Evolutionary conservation across 2,797 vertebrate genomes (phyloP).

Genomic region (Buphagus erythrorhynchus): DNA sequence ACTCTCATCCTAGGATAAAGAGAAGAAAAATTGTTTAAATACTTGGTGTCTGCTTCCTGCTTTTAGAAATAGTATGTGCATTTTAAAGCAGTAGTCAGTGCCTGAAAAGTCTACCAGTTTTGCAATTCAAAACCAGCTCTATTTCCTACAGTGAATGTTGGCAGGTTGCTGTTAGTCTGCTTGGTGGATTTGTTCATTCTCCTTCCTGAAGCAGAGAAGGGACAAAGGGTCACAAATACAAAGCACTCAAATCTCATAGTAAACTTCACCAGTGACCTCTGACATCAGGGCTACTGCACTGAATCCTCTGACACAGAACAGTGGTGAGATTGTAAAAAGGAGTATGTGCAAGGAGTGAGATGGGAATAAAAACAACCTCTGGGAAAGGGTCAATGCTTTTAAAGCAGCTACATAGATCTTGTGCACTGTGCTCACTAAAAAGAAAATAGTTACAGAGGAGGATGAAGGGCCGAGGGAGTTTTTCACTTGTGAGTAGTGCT

Average conservation of each 20-base stretch:
- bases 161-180: neutral
- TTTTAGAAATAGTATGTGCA: neutral
- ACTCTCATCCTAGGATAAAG: conserved; percentile 47
- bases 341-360: neutral
- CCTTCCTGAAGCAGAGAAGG: neutral
- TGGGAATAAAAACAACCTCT: neutral
- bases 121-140: conserved; percentile 24
- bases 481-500: neutral
- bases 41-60: neutral
- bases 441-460: neutral
- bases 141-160: neutral
- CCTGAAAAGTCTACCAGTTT: conserved; percentile 21
- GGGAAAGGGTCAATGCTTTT: neutral
- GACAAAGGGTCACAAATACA: neutral
- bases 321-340: neutral
- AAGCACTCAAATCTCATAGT: neutral
- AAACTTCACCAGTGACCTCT: neutral
- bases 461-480: neutral
- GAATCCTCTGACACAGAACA: neutral
- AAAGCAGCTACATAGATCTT: neutral
- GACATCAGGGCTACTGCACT: neutral
- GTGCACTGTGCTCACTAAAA: neutral
- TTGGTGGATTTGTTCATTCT: conserved; percentile 7
- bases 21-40: neutral
- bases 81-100: neutral